Evolutionary conservation across 2,797 vertebrate genomes (phyloP).

Genomic region (Stomatorhinus walkeri): DNA sequence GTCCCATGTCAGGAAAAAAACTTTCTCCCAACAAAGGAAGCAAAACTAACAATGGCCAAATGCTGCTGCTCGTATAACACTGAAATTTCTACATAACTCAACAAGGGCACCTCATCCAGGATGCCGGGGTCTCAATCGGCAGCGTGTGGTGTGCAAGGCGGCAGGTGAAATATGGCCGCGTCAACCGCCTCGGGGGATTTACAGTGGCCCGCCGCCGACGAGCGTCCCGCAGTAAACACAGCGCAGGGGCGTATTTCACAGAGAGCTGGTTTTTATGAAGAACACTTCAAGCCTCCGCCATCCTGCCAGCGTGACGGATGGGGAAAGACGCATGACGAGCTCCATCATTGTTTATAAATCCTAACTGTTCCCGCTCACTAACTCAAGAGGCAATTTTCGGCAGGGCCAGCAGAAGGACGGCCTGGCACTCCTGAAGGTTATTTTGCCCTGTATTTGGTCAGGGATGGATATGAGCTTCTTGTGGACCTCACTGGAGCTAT

Average conservation of each 20-base stretch:
- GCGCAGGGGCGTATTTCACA: slow-evolving; percentile 98
- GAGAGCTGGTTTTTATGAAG: slow-evolving; percentile 99
- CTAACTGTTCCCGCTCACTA: slow-evolving; percentile 99
- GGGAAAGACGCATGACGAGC: slow-evolving; percentile 99
- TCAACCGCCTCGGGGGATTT: slow-evolving; percentile 94
- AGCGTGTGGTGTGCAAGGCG: slow-evolving; percentile 50
- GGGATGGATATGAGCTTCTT: slow-evolving; percentile 42
- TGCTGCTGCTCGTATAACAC: slow-evolving; percentile 81
- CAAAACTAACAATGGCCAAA: slow-evolving; percentile 41
- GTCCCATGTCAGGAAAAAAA: slow-evolving; percentile 49
- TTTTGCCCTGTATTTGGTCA: slow-evolving; percentile 90
- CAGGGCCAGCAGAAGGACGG: slow-evolving; percentile 91
- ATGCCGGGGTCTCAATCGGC: slow-evolving; percentile 69
- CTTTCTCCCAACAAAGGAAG: slow-evolving; percentile 68
- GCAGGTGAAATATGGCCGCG: slow-evolving; percentile 93
- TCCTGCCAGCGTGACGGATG: slow-evolving; percentile 91
- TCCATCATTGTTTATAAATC: slow-evolving; percentile 99
- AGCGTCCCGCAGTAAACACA: slow-evolving; percentile 98
- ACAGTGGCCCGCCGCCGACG: slow-evolving; percentile 92
- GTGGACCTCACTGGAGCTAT: not conserved
- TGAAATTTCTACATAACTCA: slow-evolving; percentile 92
- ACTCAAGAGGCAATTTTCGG: slow-evolving; percentile 99
- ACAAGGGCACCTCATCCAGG: slow-evolving; percentile 86
- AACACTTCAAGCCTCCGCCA: slow-evolving; percentile 94
- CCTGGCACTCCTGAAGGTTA: slow-evolving; percentile 96